Conservation (phyloP, 53 echinoderm and acorn worm species). For the Patiria pectinifera region DNA sequence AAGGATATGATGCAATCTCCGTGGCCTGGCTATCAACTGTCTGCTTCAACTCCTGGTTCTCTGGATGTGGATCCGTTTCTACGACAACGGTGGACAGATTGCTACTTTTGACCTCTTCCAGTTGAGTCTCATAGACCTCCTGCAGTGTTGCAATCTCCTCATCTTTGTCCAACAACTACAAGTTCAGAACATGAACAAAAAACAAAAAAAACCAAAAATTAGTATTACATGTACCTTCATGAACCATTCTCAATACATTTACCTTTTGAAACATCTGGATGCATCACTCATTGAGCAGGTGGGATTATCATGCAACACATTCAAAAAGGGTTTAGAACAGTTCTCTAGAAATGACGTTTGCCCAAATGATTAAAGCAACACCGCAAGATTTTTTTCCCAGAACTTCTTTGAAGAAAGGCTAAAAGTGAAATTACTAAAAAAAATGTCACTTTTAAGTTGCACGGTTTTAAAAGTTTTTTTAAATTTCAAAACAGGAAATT, state of each 20-base stretch:
- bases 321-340: no score
- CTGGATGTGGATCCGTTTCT: conserved; percentile 57
- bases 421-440: no score
- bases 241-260: background rate
- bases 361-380: no score
- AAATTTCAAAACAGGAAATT: no score
- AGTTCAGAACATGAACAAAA: background rate
- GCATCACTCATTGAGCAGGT: no score
- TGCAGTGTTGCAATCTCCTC: conserved; percentile 47
- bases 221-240: background rate
- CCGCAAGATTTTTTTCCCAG: no score
- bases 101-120: conserved; percentile 71
- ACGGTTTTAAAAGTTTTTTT: no score
- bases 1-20: conserved; percentile 93
- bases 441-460: no score
- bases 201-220: background rate
- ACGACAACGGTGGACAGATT: conserved; percentile 90
- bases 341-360: no score
- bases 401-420: no score
- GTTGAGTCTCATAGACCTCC: conserved; percentile 63
- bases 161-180: conserved; percentile 75
- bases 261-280: no score
- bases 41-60: conserved; percentile 36
- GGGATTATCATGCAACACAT: no score
- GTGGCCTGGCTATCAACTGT: conserved; percentile 61